Evolutionary conservation across 1,140 invertebrate genomes (phyloP), one percentile per base, ranked within the genome.

Genomic region (Drosophila tropicalis): DNA sequence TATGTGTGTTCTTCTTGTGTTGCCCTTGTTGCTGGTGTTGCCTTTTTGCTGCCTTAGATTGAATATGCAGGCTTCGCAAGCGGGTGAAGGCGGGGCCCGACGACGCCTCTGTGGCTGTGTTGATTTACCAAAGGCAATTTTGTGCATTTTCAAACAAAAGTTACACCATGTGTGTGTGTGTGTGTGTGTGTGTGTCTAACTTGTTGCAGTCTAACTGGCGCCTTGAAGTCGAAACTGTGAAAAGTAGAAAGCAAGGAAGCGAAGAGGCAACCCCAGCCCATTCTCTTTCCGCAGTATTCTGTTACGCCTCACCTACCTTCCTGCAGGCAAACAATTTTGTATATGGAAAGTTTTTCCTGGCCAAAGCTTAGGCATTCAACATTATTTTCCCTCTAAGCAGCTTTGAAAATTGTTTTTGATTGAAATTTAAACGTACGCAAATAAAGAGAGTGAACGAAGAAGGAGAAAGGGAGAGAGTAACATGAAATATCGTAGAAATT

Each of bases 361-460:
- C 40, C 2, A 15, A 41, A 56, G 39, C 58, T 56, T 44, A 39
- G 54, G 25, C 47, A 40, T 55, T 40, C 34, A 66, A 57, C 39
- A 22, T 41, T 58, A 15, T 40, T 65, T 34, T 15, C 36, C 15
- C 56, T 63, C 41, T 67, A 74, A 72, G 70, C 65, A 57, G 79
- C 83, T 70, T 79, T 70, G 66, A 60, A 83, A 86, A 82, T 86
- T 82, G 69, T 82, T 87, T 86, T 71, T 79, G 57, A 86, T 87
- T 72, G 76, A 86, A 89, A 83, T 87, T 86, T 83, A 77, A 87
- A 80, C 83, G 83, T 73, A 87, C 73, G 63, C 68, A 67, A 70
- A 67, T 47, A 63, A 4, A 51, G 17, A 56, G 17, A 65, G 22
- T 29, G 9, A 47, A 19, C 1, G 19, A 22, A 62, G 40, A 19